Conservation (phyloP, 2,797 vertebrate species). For the Prionace glauca region DNA sequence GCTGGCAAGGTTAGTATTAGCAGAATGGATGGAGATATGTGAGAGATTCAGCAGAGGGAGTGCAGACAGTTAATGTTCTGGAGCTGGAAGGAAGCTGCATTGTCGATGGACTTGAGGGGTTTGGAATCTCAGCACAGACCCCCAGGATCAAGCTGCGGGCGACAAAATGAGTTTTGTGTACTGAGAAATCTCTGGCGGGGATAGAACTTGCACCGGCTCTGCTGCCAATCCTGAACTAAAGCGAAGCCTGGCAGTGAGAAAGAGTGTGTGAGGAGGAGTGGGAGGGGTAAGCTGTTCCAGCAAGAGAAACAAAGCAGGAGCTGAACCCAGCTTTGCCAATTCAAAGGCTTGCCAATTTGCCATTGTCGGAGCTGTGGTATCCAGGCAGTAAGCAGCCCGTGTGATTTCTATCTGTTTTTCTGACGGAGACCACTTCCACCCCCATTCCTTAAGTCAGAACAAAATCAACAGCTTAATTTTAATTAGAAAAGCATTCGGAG, state of each 20-base stretch:
- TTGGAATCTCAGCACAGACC: background rate
- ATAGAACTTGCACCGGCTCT: background rate
- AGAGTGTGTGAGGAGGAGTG: background rate
- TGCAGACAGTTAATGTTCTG: background rate
- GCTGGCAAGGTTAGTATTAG: background rate
- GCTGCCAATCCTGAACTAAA: background rate
- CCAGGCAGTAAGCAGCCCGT: background rate
- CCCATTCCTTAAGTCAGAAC: background rate
- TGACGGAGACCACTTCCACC: background rate
- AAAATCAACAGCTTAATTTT: slow-evolving; percentile 20
- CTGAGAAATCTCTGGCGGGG: background rate
- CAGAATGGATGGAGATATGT: background rate
- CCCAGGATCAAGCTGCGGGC: background rate
- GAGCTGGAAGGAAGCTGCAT: background rate
- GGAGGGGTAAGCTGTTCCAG: background rate
- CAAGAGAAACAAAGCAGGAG: background rate
- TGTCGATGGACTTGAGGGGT: background rate
- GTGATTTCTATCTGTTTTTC: background rate
- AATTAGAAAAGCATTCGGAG: slow-evolving; percentile 8
- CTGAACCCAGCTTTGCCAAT: too few species aligned
- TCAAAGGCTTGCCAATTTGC: background rate
- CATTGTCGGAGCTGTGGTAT: background rate
- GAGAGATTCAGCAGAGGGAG: background rate
- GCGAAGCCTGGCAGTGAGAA: background rate
- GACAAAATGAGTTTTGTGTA: background rate